These are phyloP conservation scores for Patella depressa DNA, from an alignment of 2,888 invertebrate genomes.

Conservation along the genomic window DNA sequence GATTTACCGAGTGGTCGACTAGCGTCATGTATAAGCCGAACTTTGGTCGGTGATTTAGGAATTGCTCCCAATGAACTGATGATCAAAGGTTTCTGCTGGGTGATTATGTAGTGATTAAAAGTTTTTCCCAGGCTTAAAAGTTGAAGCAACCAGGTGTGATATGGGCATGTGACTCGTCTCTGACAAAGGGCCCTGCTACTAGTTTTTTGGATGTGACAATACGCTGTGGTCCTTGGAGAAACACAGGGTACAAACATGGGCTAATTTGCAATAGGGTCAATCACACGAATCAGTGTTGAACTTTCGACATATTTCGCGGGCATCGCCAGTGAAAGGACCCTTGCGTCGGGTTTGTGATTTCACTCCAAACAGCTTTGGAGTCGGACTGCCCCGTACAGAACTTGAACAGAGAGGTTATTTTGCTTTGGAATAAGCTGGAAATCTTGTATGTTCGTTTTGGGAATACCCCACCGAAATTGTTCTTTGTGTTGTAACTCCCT, in stretches of 20 bases:
- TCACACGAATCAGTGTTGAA: constrained; percentile 24
- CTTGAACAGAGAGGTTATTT: not conserved
- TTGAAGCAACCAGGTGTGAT: not conserved
- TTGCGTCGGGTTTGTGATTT: not conserved
- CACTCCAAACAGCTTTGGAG: not conserved
- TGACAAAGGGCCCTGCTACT: not conserved
- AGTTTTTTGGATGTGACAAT: constrained; percentile 15
- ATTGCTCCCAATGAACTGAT: not conserved
- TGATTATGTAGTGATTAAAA: not conserved
- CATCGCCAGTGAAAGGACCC: constrained; percentile 26
- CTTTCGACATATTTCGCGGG: constrained; percentile 27
- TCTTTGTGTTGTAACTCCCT: constrained; percentile 17
- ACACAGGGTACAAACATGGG: constrained; percentile 22
- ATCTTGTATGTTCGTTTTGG: constrained; percentile 13
- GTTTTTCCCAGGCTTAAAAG: not conserved
- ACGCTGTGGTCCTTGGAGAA: not conserved
- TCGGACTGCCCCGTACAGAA: not conserved
- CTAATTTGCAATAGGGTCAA: constrained; percentile 22
- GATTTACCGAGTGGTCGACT: not conserved
- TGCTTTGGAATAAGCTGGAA: constrained; percentile 25
- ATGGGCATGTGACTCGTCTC: not conserved
- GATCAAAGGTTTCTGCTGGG: not conserved
- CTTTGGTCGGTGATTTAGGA: not conserved
- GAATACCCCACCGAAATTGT: constrained; percentile 21
- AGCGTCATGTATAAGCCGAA: not conserved